Base-by-base conservation (phyloP, 1,140 invertebrate species). In the Vollenhovia emeryi region DNA sequence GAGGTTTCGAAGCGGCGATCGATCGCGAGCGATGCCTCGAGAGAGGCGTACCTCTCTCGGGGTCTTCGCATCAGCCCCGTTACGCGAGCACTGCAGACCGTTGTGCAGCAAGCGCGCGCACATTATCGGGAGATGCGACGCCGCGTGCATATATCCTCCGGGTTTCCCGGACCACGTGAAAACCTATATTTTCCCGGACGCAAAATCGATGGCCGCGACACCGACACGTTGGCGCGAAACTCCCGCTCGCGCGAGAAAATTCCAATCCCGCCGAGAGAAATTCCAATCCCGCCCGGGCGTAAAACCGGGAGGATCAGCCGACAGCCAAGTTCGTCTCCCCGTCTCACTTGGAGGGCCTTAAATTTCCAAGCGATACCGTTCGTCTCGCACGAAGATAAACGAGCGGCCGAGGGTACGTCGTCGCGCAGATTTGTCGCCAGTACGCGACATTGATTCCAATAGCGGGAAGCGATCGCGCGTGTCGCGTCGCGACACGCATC, bases 91-190 rank as follows among this genome's bases (percentile, higher is more conserved):
- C 11, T 69, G 64, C 62, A 83, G 64, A 87, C 76, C 52, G 64
- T 78, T 84, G 71, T 66, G 62, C 69, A 27, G 75, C 48, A 78
- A 40, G 64, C 79, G 71, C 30, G 69, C 69, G 62, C 78, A 62
- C 85, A 48, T 83, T 74, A 71, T 78, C 43, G 30, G 18, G 24
- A 33, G 36, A 69, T 13, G 36, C n/a, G 11, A 40, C 24, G 43
- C 24, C 36, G 74, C 24, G 40, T 27, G 74, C 24, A 62, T 43
- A n/a, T 43, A 33, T 62, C 18, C 74, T 27, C 43, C n/a, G n/a
- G 74, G 57, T 62, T 52, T 43, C 30, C 50, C 50, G 24, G 33
- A 71, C 36, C 36, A 45, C 43, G 30, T 43, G 30, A 80, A 69
- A 69, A 68, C 60, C 64, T 55, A 71, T 48, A 59, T 74, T 75